Conservation (phyloP, 35 echinoderm and acorn worm genomes). For the Diadema setosum region DNA sequence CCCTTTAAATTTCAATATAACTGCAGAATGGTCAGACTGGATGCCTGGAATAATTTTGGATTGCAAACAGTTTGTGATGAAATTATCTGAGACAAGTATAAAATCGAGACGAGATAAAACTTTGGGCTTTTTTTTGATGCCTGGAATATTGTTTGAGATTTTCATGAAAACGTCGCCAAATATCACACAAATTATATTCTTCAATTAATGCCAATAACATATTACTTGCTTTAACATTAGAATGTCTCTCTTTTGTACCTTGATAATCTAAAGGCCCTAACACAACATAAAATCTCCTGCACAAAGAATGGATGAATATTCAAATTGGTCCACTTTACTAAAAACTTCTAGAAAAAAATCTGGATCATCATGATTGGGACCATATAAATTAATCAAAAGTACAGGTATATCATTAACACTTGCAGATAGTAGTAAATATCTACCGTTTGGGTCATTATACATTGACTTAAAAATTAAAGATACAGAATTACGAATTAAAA, state of each 20-base stretch:
- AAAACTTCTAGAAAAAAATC: background rate
- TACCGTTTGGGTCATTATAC: background rate
- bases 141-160: background rate
- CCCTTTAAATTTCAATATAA: background rate
- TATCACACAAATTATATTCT: background rate
- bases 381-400: background rate
- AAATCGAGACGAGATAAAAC: background rate
- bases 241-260: background rate
- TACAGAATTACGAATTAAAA: background rate
- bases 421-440: background rate
- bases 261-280: background rate
- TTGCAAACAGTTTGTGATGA: background rate
- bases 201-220: background rate
- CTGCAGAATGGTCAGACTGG: background rate
- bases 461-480: background rate
- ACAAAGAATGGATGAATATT: background rate
- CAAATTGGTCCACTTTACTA: background rate
- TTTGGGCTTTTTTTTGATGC: background rate
- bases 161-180: background rate
- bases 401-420: background rate
- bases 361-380: background rate
- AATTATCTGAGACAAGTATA: background rate
- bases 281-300: background rate
- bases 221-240: background rate
- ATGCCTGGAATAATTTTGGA: background rate